phyloP scores from a whole-genome alignment of 2,113 vertebrate species.

The Heptranchias perlo region DNA sequence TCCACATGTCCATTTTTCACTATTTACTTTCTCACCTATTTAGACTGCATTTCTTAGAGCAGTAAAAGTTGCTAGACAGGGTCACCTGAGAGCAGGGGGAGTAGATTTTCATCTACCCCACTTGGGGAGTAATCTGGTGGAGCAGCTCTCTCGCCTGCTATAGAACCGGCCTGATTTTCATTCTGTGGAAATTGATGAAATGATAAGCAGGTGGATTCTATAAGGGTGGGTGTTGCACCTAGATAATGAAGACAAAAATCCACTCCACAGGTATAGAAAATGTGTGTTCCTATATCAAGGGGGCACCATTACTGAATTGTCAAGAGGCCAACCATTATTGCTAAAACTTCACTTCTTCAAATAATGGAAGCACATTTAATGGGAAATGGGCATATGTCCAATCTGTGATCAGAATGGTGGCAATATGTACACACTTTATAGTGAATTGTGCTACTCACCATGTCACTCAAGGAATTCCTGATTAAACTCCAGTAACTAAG shows the following conservation, averaged over 20 bases:
- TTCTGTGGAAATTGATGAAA: not conserved
- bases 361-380: not conserved
- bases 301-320: not conserved
- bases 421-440: too few species aligned
- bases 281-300: not conserved
- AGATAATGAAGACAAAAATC: not conserved
- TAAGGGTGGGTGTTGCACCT: not conserved
- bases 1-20: not conserved
- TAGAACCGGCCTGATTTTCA: not conserved
- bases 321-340: not conserved
- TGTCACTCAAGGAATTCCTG: too few species aligned
- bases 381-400: not conserved
- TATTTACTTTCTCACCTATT: not conserved
- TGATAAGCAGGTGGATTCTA: not conserved
- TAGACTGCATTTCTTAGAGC: not conserved
- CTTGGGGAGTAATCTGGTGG: not conserved
- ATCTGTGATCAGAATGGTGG: not conserved
- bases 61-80: not conserved
- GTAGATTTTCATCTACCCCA: not conserved
- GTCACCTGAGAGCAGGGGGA: not conserved
- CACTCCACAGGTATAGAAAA: not conserved
- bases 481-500: too few species aligned
- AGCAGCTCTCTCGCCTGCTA: not conserved
- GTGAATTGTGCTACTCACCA: too few species aligned
- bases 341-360: not conserved